These are phyloP conservation scores for Microdon myrmicae DNA, from an alignment of 2,888 invertebrate genomes.

Conservation along the genomic window DNA sequence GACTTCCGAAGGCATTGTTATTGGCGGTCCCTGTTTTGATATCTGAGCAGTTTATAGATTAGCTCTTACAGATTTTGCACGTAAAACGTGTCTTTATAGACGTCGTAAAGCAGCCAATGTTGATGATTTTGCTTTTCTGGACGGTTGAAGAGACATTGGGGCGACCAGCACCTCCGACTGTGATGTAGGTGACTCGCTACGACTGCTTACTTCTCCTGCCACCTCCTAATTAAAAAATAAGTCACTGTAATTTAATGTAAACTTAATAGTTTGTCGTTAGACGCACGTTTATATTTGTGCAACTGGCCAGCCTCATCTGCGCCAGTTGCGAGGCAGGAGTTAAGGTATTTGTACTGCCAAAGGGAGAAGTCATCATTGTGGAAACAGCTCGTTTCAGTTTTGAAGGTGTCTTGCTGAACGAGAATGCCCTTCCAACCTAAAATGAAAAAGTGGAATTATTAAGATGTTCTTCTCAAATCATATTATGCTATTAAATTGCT, in stretches of 20 bases:
- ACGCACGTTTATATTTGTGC: constrained; percentile 83
- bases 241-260: constrained; percentile 3
- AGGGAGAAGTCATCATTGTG: constrained; percentile 91
- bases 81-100: too few relatives aligned
- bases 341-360: constrained; percentile 84
- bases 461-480: not conserved
- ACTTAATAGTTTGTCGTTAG: not conserved
- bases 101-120: constrained; percentile 75
- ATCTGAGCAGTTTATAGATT: too few relatives aligned
- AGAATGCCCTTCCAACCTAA: constrained; percentile 90
- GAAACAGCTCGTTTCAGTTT: constrained; percentile 94
- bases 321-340: constrained; percentile 86
- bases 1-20: too few relatives aligned
- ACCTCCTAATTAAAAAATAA: constrained; percentile 70
- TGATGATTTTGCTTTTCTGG: constrained; percentile 78
- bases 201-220: constrained; percentile 71
- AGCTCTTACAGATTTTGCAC: too few relatives aligned
- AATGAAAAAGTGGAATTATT: constrained; percentile 14
- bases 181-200: constrained; percentile 65
- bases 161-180: constrained; percentile 75
- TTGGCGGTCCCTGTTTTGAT: too few relatives aligned
- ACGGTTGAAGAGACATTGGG: constrained; percentile 86
- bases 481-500: not conserved
- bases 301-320: constrained; percentile 86
- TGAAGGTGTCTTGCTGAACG: constrained; percentile 94